Base-by-base conservation (phyloP, 2,113 vertebrate genomes). In the Rhinolophus sinicus region DNA sequence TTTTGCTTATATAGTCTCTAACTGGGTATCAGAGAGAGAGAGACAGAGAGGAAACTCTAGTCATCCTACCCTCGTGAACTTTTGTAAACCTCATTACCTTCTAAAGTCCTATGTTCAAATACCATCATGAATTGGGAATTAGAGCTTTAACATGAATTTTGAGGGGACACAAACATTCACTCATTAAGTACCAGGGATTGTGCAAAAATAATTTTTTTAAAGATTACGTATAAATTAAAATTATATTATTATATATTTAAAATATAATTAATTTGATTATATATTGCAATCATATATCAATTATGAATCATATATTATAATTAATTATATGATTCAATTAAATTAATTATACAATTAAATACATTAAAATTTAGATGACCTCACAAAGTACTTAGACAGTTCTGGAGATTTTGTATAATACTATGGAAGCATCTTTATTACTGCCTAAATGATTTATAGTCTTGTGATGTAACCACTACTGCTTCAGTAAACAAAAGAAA, bases 401-500 rank as follows among this genome's bases (percentile, higher is more conserved):
- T 50, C 21, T 86, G 6, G 30, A 26, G 10, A 11, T 65, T 33
- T 56, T 56, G 5, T 73, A 24, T 38, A 50, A 67, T 70, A 30
- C 35, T n/a, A 1, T 58, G 70, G 70, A 80, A 70, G 19, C 67
- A 85, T 91, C 77, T 95, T 93, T 95, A 88, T 81, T 93, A 90
- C 33, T 81, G 38, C 10, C 44, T 72, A 70, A 92, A 47, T 88
- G 65, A 95, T 92, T 89, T 92, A 91, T 6, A 73, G 73, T 60
- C 72, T 50, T 94, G 26, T 89, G 54, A 85, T 67, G 12, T n/a
- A 88, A 91, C 24, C 62, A 67, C 33, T 24, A 69, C n/a, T 85
- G 65, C 94, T 95, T 91, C 82, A 92, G 90, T 93, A 96, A 94
- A 85, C 72, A 88, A 96, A 95, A 77, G 50, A 92, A 96, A 90